Base-by-base conservation (phyloP, 92 coral and sea anemone genomes). In the Blastomussa wellsi region DNA sequence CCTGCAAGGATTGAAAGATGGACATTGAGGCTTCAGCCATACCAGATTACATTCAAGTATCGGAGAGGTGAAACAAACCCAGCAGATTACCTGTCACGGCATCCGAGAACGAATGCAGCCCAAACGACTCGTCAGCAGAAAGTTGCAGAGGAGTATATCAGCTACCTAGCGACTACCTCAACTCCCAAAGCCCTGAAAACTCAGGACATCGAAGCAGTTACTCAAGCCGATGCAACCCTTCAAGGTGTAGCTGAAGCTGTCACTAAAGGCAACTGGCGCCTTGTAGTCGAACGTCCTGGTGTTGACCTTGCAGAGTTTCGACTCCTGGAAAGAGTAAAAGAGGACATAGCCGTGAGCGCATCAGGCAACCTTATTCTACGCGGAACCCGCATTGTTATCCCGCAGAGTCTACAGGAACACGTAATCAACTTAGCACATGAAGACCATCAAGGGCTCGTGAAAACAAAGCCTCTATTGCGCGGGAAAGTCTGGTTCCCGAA, bases 401-500 rank as follows among this genome's bases (percentile, higher is more conserved):
- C 90, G 4, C 41, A 72, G 66, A 72, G 85, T 51, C 82, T 91
- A 28, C 89, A 91, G 72, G 81, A 88, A 53, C 85, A 82, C 44
- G 85, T 88, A 24, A 82, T 88, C 68, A 39, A 64, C 78, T 59
- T 87, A 12, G 84, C 89, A 26, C 91, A 87, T 72, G 72, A 90
- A 52, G 93, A 86, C 17, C 93, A 86, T 49, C 95, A 89, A 84
- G 92, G 92, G 7, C 72, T 92, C 16, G 91, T 89, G 42, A 86
- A 87, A 20, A 92, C 92, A 0, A n/a, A n/a, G 86, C 84, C 53
- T 68, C 87, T 89, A 4, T 38, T 89, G 17, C 81, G 93, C 26
- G 89, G 82, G 49, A 89, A 86, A 72, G 93, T 89, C 4, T 92
- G 91, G 96, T 93, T 90, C 44, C 86, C 96, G 3, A 76, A 85